Conservation (phyloP, 2,888 invertebrate genomes). For the Cryptus viduatorius region DNA sequence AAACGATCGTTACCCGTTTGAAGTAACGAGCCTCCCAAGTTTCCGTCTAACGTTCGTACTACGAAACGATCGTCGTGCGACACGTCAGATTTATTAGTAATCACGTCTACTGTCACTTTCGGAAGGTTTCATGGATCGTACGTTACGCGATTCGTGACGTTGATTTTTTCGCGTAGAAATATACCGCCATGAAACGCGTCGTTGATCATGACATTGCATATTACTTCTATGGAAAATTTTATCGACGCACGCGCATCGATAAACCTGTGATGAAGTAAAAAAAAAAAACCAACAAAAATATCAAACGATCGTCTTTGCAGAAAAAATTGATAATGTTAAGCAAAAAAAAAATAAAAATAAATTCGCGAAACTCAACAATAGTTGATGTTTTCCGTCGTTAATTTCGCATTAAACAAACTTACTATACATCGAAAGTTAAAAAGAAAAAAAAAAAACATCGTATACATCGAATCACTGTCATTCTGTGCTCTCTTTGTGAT, state of each 20-base stretch:
- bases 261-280: conserved; percentile 9
- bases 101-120: conserved; percentile 70
- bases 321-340: too few relatives aligned
- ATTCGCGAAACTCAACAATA: too few relatives aligned
- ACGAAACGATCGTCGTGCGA: conserved; percentile 65
- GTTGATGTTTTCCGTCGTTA: too few relatives aligned
- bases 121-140: conserved; percentile 72
- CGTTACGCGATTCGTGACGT: conserved; percentile 68
- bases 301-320: not conserved
- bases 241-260: conserved; percentile 4
- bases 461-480: not conserved
- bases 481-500: conserved; percentile 35
- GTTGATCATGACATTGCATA: conserved; percentile 7
- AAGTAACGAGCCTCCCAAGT: conserved; percentile 56
- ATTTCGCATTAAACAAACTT: too few relatives aligned
- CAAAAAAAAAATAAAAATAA: too few relatives aligned
- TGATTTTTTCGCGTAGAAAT: conserved; percentile 52
- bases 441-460: conserved; percentile 29
- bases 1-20: conserved; percentile 60
- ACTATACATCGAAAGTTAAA: not conserved
- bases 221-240: conserved; percentile 16
- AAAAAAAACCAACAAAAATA: not conserved
- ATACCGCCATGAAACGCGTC: conserved; percentile 2
- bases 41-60: conserved; percentile 14
- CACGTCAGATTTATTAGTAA: conserved; percentile 72